Evolutionary conservation across 2,113 vertebrate species (phyloP).

Genomic region (Psettodes erumei): DNA sequence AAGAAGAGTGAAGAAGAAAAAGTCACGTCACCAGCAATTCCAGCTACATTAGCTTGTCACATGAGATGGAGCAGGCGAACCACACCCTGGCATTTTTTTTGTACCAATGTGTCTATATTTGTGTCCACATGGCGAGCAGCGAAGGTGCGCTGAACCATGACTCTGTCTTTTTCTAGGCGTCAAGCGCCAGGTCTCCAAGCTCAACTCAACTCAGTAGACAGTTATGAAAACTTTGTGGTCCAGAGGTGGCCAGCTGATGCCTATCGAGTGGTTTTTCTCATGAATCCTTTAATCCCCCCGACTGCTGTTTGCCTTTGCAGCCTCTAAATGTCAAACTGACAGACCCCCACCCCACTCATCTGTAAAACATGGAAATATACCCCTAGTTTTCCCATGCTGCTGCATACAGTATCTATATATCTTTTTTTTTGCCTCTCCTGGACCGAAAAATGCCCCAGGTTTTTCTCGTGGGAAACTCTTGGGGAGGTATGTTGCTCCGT

Average conservation of each 20-base stretch:
- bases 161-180: neutral
- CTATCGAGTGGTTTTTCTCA: constrained; percentile 60
- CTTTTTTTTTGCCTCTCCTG: constrained; percentile 1
- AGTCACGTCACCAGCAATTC: constrained; percentile 28
- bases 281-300: constrained; percentile 47
- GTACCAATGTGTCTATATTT: neutral
- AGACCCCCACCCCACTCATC: constrained; percentile 9
- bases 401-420: neutral
- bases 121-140: neutral
- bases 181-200: neutral
- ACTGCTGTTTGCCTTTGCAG: constrained; percentile 7
- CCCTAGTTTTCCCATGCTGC: constrained; percentile 10
- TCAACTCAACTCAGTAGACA: constrained; percentile 11
- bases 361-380: neutral
- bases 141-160: constrained; percentile 6
- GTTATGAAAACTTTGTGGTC: constrained; percentile 33
- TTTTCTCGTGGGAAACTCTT: constrained; percentile 83
- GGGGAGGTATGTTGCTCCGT: constrained; percentile 76
- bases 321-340: constrained; percentile 2
- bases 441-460: constrained; percentile 73
- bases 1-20: constrained; percentile 17
- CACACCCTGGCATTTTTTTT: constrained; percentile 40
- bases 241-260: constrained; percentile 45
- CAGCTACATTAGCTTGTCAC: constrained; percentile 37
- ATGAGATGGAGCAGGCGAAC: constrained; percentile 3